Percentiles rank a stretch among this genome's conserved stretches.
Evolutionary conservation across 1,140 invertebrate species (phyloP).

Genomic region (Wasmannia auropunctata): DNA sequence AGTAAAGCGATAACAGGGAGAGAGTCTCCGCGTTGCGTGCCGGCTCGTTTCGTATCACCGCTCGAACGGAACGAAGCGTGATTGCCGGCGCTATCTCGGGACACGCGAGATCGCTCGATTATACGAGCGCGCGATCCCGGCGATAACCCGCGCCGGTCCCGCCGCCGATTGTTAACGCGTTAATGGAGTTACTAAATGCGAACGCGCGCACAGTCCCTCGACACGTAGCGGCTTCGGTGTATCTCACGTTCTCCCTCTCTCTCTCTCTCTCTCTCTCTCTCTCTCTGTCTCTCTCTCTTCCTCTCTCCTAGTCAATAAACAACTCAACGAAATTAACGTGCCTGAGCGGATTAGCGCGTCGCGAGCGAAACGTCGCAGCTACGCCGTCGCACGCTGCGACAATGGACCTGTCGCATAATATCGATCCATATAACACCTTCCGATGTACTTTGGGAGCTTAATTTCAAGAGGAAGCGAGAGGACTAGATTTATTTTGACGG

Average conservation of each 20-base stretch:
- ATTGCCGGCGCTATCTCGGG: constrained; percentile 55
- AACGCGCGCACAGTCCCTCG: constrained; percentile 33
- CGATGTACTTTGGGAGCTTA: constrained; percentile 2
- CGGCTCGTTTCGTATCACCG: constrained; percentile 45
- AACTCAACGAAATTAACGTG: constrained; percentile 56
- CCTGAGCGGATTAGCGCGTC: constrained; percentile 44
- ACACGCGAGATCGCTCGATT: constrained; percentile 53
- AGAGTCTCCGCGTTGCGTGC: constrained; percentile 39
- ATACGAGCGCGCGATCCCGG: constrained; percentile 22
- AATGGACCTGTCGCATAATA: constrained; percentile 50
- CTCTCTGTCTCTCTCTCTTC: background rate
- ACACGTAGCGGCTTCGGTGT: background rate
- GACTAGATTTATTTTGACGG: background rate
- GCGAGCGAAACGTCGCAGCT: constrained; percentile 35
- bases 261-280: background rate
- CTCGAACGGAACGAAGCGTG: constrained; percentile 58
- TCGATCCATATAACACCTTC: constrained; percentile 23
- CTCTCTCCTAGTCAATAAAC: constrained; percentile 43
- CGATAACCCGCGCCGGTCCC: constrained; percentile 34
- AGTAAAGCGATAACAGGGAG: background rate
- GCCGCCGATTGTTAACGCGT: constrained; percentile 66
- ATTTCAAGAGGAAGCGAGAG: background rate
- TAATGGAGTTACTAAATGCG: constrained; percentile 67
- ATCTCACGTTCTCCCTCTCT: background rate
- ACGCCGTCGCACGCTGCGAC: constrained; percentile 39